Evolutionary conservation across 2,888 invertebrate species (phyloP).

Genomic region (Biston betularia): DNA sequence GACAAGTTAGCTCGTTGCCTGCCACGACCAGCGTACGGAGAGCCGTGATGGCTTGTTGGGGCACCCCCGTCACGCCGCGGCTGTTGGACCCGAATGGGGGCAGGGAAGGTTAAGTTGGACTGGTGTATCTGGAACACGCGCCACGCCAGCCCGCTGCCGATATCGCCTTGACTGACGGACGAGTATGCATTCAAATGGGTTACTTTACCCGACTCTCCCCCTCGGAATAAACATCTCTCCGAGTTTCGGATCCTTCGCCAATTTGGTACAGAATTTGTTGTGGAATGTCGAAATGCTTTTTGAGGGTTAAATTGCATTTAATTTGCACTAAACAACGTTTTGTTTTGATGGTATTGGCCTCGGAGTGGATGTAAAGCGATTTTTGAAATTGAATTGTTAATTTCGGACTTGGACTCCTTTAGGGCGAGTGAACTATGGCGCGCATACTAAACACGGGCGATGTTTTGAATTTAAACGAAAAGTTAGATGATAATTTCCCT

Average conservation of each 20-base stretch:
- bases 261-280: constrained; percentile 84
- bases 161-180: constrained; percentile 90
- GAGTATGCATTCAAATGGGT: constrained; percentile 91
- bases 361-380: constrained; percentile 54
- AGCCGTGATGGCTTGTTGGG: constrained; percentile 48
- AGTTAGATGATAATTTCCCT: constrained; percentile 42
- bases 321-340: constrained; percentile 82
- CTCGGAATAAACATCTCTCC: constrained; percentile 75
- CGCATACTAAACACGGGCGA: constrained; percentile 43
- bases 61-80: constrained; percentile 30
- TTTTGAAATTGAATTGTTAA: constrained; percentile 49
- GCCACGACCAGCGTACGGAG: constrained; percentile 62
- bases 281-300: constrained; percentile 82
- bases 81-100: constrained; percentile 46
- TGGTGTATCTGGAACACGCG: constrained; percentile 70
- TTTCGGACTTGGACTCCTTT: constrained; percentile 45
- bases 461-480: constrained; percentile 45
- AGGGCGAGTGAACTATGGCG: constrained; percentile 44
- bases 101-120: constrained; percentile 48
- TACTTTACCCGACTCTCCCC: constrained; percentile 85
- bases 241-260: constrained; percentile 75
- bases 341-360: constrained; percentile 67
- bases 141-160: constrained; percentile 75
- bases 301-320: constrained; percentile 84
- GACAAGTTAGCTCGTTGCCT: constrained; percentile 82